Evolutionary conservation across 2,797 vertebrate genomes (phyloP), one percentile per base, ranked within the genome.

Genomic region (Anniella stebbinsi): DNA sequence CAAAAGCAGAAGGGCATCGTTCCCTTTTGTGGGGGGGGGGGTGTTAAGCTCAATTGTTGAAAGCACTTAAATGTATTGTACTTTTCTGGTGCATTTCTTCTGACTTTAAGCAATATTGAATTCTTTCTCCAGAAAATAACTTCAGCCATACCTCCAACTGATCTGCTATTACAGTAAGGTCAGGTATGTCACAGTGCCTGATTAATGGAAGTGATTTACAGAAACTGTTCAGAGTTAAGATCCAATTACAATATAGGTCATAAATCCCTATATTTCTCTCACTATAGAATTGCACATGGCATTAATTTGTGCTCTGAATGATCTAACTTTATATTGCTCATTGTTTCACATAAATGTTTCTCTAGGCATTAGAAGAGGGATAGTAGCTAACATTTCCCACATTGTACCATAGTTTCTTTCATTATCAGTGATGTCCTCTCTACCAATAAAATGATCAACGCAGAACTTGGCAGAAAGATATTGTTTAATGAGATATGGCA

Each of bases 81-180:
- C 67, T 72, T 81, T 25, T 60, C 30, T 57, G n/a, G 38, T 45
- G 5, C 28, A 57, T 60, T 18, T 66, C 70, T 66, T 84, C 54
- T 75, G 33, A 60, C 73, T 84, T 63, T n/a, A 70, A 83, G 63
- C 28, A 72, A 41, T 70, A 80, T 41, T 70, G 76, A 70, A 89
- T 77, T 25, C 57, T 89, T 85, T 45, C 48, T 77, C 51, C 45
- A 57, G 60, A 78, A 78, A 45, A 78, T 84, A 78, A 76, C 72
- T 67, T 77, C 28, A 54, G 88, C 69, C 77, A 69, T 77, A 41
- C 72, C 63, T 84, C 60, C 18, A 45, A 41, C 80, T 85, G 88
- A 85, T 78, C 45, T 84, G 73, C 73, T 84, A 77, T 78, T 77
- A 77, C 25, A 78, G 73, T 69, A 89, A 89, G 73, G 82, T 89